Conservation (phyloP, 2,113 vertebrate species). For the Strix aluco region DNA sequence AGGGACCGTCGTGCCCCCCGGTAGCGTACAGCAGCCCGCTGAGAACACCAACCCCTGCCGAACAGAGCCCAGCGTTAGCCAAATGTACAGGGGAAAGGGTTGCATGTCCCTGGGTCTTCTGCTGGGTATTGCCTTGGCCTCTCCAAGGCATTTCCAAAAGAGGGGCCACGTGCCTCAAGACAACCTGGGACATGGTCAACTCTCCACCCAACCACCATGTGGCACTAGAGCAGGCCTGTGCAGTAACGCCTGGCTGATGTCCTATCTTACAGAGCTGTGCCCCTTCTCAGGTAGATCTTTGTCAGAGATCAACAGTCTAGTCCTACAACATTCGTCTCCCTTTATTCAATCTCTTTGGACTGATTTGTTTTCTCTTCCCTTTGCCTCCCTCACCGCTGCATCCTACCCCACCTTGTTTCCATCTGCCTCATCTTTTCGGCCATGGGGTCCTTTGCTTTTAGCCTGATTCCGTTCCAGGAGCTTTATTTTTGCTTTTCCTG, state of each 20-base stretch:
- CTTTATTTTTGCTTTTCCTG: neutral
- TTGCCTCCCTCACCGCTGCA: neutral
- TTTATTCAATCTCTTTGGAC: neutral
- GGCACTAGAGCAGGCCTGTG: neutral
- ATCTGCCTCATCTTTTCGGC: neutral
- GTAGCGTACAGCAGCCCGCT: slow-evolving; percentile 90
- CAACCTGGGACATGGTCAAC: neutral
- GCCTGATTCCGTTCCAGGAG: neutral
- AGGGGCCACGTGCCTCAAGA: neutral
- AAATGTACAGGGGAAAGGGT: accelerated
- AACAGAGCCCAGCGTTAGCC: neutral
- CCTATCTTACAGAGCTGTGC: neutral
- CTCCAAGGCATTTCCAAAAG: neutral
- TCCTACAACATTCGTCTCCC: neutral
- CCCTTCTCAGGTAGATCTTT: neutral
- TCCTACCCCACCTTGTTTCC: neutral
- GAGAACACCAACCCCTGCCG: slow-evolving; percentile 90
- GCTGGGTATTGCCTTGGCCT: neutral
- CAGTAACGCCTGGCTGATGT: neutral
- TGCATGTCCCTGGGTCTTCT: neutral
- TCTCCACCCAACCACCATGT: neutral
- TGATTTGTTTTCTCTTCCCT: neutral
- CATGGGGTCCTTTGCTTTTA: neutral
- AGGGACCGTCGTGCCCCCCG: slow-evolving; percentile 91
- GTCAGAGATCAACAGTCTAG: neutral